Evolutionary conservation across 2,113 vertebrate genomes (phyloP).

Genomic region (Polyodon spathula): DNA sequence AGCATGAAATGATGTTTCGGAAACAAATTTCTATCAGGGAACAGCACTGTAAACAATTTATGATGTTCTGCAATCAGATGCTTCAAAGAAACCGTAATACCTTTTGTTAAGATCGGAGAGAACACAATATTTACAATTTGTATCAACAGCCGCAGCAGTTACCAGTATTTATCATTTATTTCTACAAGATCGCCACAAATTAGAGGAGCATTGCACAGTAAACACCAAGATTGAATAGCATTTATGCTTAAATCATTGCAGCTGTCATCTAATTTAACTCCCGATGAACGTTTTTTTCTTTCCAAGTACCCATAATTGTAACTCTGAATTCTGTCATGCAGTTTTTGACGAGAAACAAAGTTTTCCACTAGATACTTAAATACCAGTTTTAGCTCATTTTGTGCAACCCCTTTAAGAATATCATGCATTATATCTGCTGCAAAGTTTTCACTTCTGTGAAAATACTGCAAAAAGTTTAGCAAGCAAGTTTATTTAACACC

Average conservation of each 20-base stretch:
- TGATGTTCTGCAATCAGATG: constrained; percentile 24
- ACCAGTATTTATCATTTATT: constrained; percentile 20
- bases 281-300: constrained; percentile 17
- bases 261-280: constrained; percentile 15
- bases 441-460: constrained; percentile 17
- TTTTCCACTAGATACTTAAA: constrained; percentile 5
- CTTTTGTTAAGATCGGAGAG: constrained; percentile 18
- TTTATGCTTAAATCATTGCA: constrained; percentile 24
- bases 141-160: constrained; percentile 25
- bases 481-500: constrained; percentile 18
- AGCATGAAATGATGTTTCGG: constrained; percentile 13
- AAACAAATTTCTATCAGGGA: constrained; percentile 18
- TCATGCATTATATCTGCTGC: constrained; percentile 29
- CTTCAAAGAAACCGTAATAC: constrained; percentile 24
- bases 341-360: constrained; percentile 12
- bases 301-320: constrained; percentile 25
- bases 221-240: constrained; percentile 23
- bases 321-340: constrained; percentile 14
- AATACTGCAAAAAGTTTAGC: constrained; percentile 24
- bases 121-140: constrained; percentile 23
- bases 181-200: constrained; percentile 26
- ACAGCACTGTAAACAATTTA: constrained; percentile 22
- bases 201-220: constrained; percentile 21
- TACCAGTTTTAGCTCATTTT: constrained; percentile 25
- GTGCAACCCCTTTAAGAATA: constrained; percentile 22